Conservation (phyloP, 2,888 invertebrate genomes). For the Parelbella ahira region DNA sequence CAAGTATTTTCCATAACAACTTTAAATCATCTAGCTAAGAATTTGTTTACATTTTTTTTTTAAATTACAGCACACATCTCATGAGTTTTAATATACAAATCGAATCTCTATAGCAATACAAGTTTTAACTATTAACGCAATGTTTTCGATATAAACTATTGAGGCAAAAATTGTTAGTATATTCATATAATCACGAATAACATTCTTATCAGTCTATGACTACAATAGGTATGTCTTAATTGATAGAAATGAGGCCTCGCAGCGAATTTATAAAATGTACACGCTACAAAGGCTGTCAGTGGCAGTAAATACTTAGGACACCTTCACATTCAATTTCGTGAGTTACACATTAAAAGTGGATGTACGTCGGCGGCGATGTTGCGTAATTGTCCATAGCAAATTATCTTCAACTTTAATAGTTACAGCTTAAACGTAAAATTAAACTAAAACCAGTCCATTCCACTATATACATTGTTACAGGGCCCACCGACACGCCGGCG, state of each 20-base stretch:
- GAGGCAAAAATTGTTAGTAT: slow-evolving; percentile 15
- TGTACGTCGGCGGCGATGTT: slow-evolving; percentile 27
- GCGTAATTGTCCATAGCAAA: slow-evolving; percentile 18
- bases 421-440: slow-evolving; percentile 28
- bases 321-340: slow-evolving; percentile 31
- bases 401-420: slow-evolving; percentile 21
- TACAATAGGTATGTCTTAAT: slow-evolving; percentile 21
- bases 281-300: slow-evolving; percentile 44
- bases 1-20: too few relatives aligned
- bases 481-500: slow-evolving; percentile 48
- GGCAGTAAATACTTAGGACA: slow-evolving; percentile 42
- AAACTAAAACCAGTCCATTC: slow-evolving; percentile 44
- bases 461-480: slow-evolving; percentile 50
- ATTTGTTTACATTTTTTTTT: too few relatives aligned
- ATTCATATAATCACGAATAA: slow-evolving; percentile 17
- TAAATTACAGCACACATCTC: too few relatives aligned
- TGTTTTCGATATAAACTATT: slow-evolving; percentile 12
- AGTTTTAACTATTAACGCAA: slow-evolving; percentile 2
- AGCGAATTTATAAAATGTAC: slow-evolving; percentile 33
- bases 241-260: slow-evolving; percentile 15
- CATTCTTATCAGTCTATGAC: slow-evolving; percentile 21
- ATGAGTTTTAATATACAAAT: too few relatives aligned
- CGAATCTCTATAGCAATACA: too few relatives aligned
- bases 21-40: too few relatives aligned
- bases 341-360: slow-evolving; percentile 29